Evolutionary conservation across 1,140 invertebrate species (phyloP), one percentile per base, ranked within the genome.

Genomic region (Platyura marginata): DNA sequence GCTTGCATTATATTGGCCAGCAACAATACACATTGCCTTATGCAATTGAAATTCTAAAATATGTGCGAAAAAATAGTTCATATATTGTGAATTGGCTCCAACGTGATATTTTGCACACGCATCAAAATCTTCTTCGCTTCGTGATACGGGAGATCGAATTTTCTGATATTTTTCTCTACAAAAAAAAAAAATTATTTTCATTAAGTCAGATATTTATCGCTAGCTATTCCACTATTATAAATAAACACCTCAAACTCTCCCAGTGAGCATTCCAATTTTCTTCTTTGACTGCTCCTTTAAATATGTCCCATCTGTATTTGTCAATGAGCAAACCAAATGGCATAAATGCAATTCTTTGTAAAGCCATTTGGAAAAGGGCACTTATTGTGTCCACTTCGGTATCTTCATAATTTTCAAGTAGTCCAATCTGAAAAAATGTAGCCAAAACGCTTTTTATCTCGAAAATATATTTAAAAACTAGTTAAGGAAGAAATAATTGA

Each of bases 41-140:
- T 76, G 72, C 44, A 80, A 72, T 54, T 79, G 77, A 54, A 79
- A 81, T 56, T 74, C 49, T 44, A 73, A 51, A 54, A 72, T 51
- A 51, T 66, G 51, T 48, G 68, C 49, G 38, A 77, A 63, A 51
- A 79, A 79, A 55, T 79, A 79, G 38, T 74, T 71, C 56, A 48
- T 49, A 38, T 75, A 75, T 20, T 69, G 66, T 2, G 65, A 59
- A 54, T 70, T 65, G 1, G 65, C 67, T 42, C 70, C 59, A 2
- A 77, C 62, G 48, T 77, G 74, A 45, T 70, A 77, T 52, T 77
- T 77, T 16, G 74, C 68, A 8, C 70, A 72, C 5, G 74, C 62
- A 56, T 77, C 74, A 48, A 77, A 77, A 53, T 74, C 64, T 3
- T 55, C 51, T 38, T 73, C 63, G 8, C 47, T 62, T 35, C 75